Evolutionary conservation across 2,113 vertebrate species (phyloP).

Genomic region (Nettapus auritus): DNA sequence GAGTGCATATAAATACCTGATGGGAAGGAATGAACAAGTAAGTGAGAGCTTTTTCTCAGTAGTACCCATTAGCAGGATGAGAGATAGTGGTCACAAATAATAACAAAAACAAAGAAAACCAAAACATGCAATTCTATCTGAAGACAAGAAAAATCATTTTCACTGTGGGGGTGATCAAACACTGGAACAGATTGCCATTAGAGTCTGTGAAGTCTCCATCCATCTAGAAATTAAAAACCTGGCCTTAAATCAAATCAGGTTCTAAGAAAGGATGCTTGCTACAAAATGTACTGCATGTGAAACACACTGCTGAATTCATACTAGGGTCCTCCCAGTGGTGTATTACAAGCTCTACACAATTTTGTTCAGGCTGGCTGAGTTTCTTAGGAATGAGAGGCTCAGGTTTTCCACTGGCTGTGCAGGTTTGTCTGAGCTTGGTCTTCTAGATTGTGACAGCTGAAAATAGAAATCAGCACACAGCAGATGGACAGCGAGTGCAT

Average conservation of each 20-base stretch:
- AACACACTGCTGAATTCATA: accelerated
- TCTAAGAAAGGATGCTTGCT: background rate
- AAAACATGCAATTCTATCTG: background rate
- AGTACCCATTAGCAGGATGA: background rate
- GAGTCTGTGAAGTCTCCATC: background rate
- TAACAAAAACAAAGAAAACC: background rate
- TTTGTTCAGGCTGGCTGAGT: background rate
- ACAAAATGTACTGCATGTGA: background rate
- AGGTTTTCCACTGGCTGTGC: background rate
- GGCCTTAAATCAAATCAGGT: background rate
- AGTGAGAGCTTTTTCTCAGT: background rate
- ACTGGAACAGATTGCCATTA: background rate
- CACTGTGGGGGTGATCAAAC: background rate
- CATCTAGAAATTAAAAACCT: background rate
- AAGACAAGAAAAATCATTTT: background rate
- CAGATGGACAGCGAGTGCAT: background rate
- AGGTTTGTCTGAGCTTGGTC: background rate
- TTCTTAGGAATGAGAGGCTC: background rate
- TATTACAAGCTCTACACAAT: background rate
- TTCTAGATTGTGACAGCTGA: background rate
- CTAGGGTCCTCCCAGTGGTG: background rate
- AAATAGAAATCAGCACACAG: background rate
- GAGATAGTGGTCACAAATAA: background rate
- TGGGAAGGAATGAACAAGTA: background rate
- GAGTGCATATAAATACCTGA: background rate